phyloP scores from a whole-genome alignment of 2,888 invertebrate species.

The Cantharis rustica region DNA sequence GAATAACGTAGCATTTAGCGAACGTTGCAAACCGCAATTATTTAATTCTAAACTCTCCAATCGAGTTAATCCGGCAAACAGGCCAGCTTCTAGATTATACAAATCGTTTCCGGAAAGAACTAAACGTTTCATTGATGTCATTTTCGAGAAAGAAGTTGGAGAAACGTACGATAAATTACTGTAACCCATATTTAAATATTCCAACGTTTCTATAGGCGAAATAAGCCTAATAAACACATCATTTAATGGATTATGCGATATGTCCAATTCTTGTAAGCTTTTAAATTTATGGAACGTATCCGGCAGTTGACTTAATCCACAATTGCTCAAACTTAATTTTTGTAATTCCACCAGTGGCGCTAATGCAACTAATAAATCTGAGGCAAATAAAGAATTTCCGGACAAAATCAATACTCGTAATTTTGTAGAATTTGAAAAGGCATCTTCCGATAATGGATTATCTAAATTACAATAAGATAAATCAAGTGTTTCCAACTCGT shows the following conservation, averaged over 20 bases:
- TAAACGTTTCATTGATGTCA: constrained; percentile 68
- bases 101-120: constrained; percentile 72
- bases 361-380: constrained; percentile 69
- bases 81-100: constrained; percentile 67
- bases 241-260: constrained; percentile 71
- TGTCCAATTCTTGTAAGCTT: constrained; percentile 69
- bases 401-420: constrained; percentile 67
- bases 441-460: constrained; percentile 69
- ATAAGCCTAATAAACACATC: constrained; percentile 70
- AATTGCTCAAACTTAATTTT: constrained; percentile 69
- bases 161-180: constrained; percentile 70
- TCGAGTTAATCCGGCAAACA: constrained; percentile 70
- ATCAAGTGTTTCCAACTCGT: constrained; percentile 68
- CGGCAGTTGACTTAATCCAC: constrained; percentile 67
- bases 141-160: constrained; percentile 69
- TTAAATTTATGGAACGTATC: constrained; percentile 70
- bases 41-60: constrained; percentile 71
- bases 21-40: constrained; percentile 68
- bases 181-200: constrained; percentile 75
- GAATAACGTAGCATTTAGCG: constrained; percentile 69
- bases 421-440: constrained; percentile 70
- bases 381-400: constrained; percentile 70
- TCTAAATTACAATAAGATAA: constrained; percentile 70
- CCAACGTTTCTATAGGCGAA: constrained; percentile 67
- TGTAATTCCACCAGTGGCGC: constrained; percentile 68